phyloP scores from a whole-genome alignment of 2,888 invertebrate genomes.

The Cephalotes varians region DNA sequence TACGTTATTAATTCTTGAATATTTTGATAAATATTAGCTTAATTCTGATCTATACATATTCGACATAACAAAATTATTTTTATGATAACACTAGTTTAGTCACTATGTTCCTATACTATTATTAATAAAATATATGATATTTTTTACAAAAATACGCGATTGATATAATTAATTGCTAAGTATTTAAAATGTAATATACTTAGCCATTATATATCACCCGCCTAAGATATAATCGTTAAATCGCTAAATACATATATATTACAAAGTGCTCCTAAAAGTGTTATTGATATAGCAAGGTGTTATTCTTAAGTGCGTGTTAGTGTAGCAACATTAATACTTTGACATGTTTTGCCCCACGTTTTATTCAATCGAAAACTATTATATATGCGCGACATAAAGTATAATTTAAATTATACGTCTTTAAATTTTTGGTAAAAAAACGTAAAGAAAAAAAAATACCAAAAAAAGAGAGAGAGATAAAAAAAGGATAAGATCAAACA shows the following conservation, averaged over 20 bases:
- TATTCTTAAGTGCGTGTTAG: slow-evolving; percentile 22
- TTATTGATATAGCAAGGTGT: neutral
- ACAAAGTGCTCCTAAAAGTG: slow-evolving; percentile 2
- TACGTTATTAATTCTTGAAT: neutral
- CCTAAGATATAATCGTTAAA: neutral
- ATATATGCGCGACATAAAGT: neutral
- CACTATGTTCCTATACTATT: neutral
- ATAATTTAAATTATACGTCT: neutral
- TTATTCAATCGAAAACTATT: slow-evolving; percentile 33
- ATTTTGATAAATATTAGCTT: neutral
- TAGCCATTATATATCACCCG: neutral
- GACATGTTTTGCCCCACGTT: slow-evolving; percentile 57
- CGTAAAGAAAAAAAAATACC: neutral
- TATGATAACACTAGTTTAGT: neutral
- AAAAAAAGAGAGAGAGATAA: neutral
- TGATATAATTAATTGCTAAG: neutral
- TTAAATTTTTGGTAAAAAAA: neutral
- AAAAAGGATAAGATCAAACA: neutral
- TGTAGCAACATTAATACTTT: slow-evolving; percentile 27
- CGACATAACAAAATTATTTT: neutral
- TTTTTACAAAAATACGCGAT: neutral
- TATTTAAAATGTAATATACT: neutral
- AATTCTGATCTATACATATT: neutral
- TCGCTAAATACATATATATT: neutral
- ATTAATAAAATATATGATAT: neutral